Conservation (phyloP, 2,113 vertebrate genomes). For the Elgaria multicarinata region DNA sequence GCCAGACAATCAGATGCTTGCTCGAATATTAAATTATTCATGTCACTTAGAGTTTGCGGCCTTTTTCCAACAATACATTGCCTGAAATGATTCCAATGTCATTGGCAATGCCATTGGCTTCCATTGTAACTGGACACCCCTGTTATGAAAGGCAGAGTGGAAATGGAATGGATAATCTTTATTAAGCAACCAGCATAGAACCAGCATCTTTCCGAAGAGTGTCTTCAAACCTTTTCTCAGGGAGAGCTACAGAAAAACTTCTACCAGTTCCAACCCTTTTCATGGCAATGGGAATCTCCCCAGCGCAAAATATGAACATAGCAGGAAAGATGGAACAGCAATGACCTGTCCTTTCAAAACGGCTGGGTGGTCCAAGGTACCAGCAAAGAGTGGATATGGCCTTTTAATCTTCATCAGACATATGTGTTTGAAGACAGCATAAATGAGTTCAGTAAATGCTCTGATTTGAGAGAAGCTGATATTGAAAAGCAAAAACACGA, state of each 20-base stretch:
- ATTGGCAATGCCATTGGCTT: neutral
- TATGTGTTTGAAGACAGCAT: neutral
- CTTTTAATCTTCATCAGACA: neutral
- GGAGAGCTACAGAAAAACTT: neutral
- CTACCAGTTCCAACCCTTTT: neutral
- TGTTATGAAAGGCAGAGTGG: neutral
- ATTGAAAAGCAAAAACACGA: neutral
- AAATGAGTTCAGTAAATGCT: neutral
- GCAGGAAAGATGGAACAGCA: neutral
- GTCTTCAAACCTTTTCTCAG: neutral
- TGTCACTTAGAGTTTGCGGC: slow-evolving; percentile 5
- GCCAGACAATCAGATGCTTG: neutral
- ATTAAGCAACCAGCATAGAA: neutral
- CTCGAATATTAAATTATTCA: slow-evolving; percentile 27
- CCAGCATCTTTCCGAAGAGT: neutral
- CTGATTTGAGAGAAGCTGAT: neutral
- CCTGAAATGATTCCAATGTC: slow-evolving; percentile 14
- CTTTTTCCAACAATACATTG: neutral
- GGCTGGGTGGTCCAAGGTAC: neutral
- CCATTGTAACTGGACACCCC: neutral
- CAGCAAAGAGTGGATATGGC: neutral
- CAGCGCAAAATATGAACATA: neutral
- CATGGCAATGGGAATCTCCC: neutral
- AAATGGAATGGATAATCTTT: neutral
- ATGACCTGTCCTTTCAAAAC: neutral